Base-by-base conservation (phyloP, 2,113 vertebrate genomes). In the Piaya cayana region DNA sequence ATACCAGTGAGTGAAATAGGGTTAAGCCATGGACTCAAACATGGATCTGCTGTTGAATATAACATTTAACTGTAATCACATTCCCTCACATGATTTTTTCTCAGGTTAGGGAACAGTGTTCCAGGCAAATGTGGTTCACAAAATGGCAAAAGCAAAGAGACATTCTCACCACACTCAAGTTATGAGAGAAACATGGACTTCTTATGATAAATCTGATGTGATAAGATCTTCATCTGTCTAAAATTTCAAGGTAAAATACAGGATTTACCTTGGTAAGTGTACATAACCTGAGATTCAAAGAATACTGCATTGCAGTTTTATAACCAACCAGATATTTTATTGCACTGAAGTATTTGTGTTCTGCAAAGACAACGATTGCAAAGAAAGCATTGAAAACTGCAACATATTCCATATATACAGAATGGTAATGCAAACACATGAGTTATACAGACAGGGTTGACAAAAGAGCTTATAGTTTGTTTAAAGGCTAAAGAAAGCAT, bases 121-220 rank as follows among this genome's bases (percentile, higher is more conserved):
- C 43, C 9, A 58, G 39, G 9, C 15, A 81, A 29, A 13, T 5
- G 21, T 29, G 10, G 32, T 27, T 86, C 45, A 59, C 18, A 36
- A 36, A 7, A 14, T 5, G 9, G 4, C 25, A 23, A 7, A 4
- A 9, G 4, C 5, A 21, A 59, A 30, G 34, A 69, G 36, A 26
- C 0, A 0, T 68, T 52, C 19, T 45, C 9, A 65, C 5, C 23
- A 5, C 4, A 23, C 5, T 9, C 29, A 82, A 25, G 22, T 12
- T 87, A 12, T 8, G 36, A 52, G 47, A 68, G 8, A 5, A 82
- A 49, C 2, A 36, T 6, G 4, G 43, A 32, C 8, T 21, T 75
- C 15, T 55, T 15, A 9, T 59, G 16, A 56, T 27, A 71, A 55
- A 67, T 56, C 14, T 60, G 32, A 20, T 0, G 1, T 32, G 5